Conservation (phyloP, 2,888 invertebrate genomes). For the Lithophane leautieri region DNA sequence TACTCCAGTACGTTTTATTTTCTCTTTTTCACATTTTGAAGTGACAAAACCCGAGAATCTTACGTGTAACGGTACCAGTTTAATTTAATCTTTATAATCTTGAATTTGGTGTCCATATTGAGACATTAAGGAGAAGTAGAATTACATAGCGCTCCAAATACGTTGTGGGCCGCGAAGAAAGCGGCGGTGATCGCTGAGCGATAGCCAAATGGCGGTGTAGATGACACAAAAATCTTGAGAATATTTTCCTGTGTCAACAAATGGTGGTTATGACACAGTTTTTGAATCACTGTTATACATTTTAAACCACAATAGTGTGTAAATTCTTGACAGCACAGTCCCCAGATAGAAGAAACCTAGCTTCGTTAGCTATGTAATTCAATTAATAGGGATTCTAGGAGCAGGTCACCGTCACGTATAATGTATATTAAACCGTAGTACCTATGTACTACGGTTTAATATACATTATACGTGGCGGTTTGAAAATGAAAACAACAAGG, state of each 20-base stretch:
- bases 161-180: conserved; percentile 43
- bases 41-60: conserved; percentile 52
- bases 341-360: no score
- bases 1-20: conserved; percentile 42
- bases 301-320: background rate
- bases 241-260: conserved; percentile 7
- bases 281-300: background rate
- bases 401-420: no score
- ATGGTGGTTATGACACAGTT: background rate
- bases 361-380: no score
- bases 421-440: no score
- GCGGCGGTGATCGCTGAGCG: conserved; percentile 44
- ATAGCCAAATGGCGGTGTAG: conserved; percentile 38
- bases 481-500: no score
- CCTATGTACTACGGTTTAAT: no score
- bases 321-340: background rate
- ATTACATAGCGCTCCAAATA: conserved; percentile 59
- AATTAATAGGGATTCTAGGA: no score
- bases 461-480: no score
- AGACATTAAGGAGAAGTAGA: conserved; percentile 76
- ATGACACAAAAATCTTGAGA: conserved; percentile 34
- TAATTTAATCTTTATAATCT: conserved; percentile 71
- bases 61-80: conserved; percentile 54
- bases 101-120: conserved; percentile 72
- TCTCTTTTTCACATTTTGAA: conserved; percentile 54